phyloP scores from a whole-genome alignment of 2,888 invertebrate genomes.

The Tenthredo livida region DNA sequence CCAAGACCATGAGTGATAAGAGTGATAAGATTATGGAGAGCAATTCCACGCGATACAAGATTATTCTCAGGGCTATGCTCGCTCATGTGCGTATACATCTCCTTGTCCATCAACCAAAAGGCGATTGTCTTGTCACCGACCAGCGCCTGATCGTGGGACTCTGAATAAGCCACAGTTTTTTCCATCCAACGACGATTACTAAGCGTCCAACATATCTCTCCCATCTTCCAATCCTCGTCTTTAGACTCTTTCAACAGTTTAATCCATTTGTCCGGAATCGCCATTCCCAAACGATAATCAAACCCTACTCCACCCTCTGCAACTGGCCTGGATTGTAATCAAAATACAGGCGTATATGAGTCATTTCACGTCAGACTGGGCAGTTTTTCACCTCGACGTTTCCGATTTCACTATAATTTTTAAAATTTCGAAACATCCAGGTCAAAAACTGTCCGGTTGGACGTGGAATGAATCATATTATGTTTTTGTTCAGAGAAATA shows the following conservation, averaged over 20 bases:
- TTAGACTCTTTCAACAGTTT: conserved; percentile 88
- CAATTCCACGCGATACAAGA: conserved; percentile 94
- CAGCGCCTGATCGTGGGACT: conserved; percentile 98
- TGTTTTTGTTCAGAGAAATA: too few species aligned
- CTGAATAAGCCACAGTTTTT: conserved; percentile 97
- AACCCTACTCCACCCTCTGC: conserved; percentile 97
- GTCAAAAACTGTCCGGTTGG: not conserved
- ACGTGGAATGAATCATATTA: conserved; percentile 44
- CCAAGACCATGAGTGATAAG: conserved; percentile 96
- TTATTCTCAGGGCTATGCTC: conserved; percentile 83
- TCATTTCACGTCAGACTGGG: too few species aligned
- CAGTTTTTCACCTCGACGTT: too few species aligned
- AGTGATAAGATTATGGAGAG: conserved; percentile 98
- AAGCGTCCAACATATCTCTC: conserved; percentile 93
- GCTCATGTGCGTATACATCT: conserved; percentile 99
- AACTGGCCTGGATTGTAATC: conserved; percentile 84
- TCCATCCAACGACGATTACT: conserved; percentile 98
- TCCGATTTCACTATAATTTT: too few species aligned
- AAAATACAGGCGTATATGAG: not conserved
- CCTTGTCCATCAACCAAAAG: conserved; percentile 99
- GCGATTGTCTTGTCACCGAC: conserved; percentile 99
- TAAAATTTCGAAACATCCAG: too few species aligned
- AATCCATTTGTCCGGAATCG: conserved; percentile 99
- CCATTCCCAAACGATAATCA: conserved; percentile 99
- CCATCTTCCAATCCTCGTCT: conserved; percentile 98